phyloP scores from a whole-genome alignment of 2,113 vertebrate genomes.

The Heterotis niloticus region DNA sequence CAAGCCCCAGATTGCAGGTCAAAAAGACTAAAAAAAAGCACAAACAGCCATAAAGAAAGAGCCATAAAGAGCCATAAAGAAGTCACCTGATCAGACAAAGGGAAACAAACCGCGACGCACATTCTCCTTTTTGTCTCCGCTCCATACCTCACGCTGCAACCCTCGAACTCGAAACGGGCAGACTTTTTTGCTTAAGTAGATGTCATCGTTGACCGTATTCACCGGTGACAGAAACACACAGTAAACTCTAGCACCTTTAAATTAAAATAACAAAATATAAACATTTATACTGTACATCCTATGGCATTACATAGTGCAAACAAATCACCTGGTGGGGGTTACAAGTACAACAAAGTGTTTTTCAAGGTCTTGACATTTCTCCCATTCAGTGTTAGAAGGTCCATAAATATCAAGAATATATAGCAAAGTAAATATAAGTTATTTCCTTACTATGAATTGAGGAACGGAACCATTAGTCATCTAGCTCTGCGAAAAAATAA shows the following conservation, averaged over 20 bases:
- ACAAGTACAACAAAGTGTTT: slow-evolving; percentile 5
- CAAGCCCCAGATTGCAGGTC: not conserved
- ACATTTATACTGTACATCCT: slow-evolving; percentile 12
- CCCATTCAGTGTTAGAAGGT: not conserved
- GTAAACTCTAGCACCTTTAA: slow-evolving; percentile 23
- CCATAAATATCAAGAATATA: not conserved
- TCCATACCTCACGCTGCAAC: not conserved
- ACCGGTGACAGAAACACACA: not conserved
- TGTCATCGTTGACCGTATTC: not conserved
- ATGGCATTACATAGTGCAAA: slow-evolving; percentile 26
- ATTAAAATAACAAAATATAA: slow-evolving; percentile 15
- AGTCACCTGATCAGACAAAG: slow-evolving; percentile 6
- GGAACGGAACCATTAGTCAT: not conserved
- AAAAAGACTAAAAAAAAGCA: not conserved
- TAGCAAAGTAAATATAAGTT: not conserved
- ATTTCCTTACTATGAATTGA: not conserved
- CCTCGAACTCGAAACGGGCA: not conserved
- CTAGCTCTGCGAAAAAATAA: not conserved
- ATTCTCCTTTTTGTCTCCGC: not conserved
- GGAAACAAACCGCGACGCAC: slow-evolving; percentile 9
- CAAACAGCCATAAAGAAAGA: slow-evolving; percentile 11
- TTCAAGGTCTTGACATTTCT: slow-evolving; percentile 9
- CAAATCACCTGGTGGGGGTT: slow-evolving; percentile 13
- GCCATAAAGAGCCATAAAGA: slow-evolving; percentile 16
- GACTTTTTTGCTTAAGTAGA: not conserved